Base-by-base conservation (phyloP, 2,888 invertebrate species). In the Koerneria pararmatus region DNA sequence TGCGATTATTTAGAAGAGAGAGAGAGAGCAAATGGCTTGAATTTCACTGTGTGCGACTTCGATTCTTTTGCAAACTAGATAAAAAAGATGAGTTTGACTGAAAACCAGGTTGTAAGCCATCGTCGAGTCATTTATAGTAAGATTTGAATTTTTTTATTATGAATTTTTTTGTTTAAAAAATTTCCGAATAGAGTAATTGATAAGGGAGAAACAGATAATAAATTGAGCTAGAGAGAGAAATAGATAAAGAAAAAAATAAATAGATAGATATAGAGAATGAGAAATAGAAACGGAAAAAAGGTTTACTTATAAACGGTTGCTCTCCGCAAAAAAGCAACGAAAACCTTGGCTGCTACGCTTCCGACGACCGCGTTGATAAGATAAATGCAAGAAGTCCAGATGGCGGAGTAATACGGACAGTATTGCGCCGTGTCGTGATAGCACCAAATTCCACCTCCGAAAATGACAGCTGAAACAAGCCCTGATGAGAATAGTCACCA, bases 391-490 rank as follows among this genome's bases (percentile, higher is more conserved):
- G 76, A 73, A 8, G 82, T 80, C 82, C 82, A 82, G 48, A 82
- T 76, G 31, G 80, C 82, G 1, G 80, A 80, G 64, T 81, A 77
- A 61, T 78, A 81, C n/a, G 82, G 82, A 59, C 82, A 82, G 65
- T 82, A 82, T 59, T 80, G 76, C 6, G 79, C 69, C n/a, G 79
- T 78, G 63, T 80, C 78, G 11, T 73, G 69, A 46, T 73, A 71
- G 60, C 82, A 82, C 79, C 79, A 80, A 61, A 82, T 74, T 5
- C 82, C 82, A 19, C 76, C 77, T 15, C 68, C 76, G 51, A 82
- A 67, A 58, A 81, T 73, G 19, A 82, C 78, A 31, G 73, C 74
- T 71, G 66, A 57, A 74, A 15, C n/a, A 51, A 6, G n/a, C n/a
- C n/a, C n/a, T n/a, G n/a, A n/a, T n/a, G n/a, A n/a, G n/a, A n/a